Evolutionary conservation across 2,113 vertebrate species (phyloP).

Genomic region (Hippocampus mohnikei): DNA sequence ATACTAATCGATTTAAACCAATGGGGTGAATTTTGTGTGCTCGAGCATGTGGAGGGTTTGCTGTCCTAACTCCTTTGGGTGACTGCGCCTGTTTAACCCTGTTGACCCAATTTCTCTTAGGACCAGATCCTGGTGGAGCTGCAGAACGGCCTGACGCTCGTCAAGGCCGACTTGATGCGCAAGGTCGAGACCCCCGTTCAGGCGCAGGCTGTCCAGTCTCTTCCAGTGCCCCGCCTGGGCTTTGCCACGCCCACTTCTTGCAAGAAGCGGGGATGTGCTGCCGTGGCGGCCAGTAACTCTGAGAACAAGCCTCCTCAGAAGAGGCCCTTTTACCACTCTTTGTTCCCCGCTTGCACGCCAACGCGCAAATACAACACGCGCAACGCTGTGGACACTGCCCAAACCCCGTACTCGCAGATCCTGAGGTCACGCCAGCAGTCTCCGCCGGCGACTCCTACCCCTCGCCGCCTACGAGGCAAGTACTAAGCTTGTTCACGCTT

Average conservation of each 20-base stretch:
- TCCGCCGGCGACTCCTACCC: conserved; percentile 70
- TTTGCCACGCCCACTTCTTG: conserved; percentile 62
- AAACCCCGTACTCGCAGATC: conserved; percentile 73
- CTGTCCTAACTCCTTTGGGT: background rate
- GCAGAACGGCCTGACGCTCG: conserved; percentile 85
- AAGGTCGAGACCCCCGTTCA: conserved; percentile 80
- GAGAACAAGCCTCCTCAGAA: conserved; percentile 87
- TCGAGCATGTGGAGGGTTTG: conserved; percentile 30
- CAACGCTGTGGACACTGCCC: conserved; percentile 34
- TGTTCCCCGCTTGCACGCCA: conserved; percentile 63
- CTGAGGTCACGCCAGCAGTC: conserved; percentile 73
- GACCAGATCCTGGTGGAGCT: conserved; percentile 90
- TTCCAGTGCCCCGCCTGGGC: conserved; percentile 73
- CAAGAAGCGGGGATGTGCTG: conserved; percentile 78
- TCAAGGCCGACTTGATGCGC: conserved; percentile 84
- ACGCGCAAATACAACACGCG: conserved; percentile 56
- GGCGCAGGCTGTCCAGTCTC: conserved; percentile 24
- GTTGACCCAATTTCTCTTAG: conserved; percentile 62
- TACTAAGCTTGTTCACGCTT: conserved; percentile 31
- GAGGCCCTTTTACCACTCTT: conserved; percentile 78
- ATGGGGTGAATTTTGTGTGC: conserved; percentile 22
- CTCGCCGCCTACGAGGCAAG: conserved; percentile 62
- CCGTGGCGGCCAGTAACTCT: conserved; percentile 49
- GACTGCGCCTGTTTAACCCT: background rate
- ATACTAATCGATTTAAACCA: conserved; percentile 20